Base-by-base conservation (phyloP, 2,797 vertebrate genomes). In the Phylloscopus collybita region DNA sequence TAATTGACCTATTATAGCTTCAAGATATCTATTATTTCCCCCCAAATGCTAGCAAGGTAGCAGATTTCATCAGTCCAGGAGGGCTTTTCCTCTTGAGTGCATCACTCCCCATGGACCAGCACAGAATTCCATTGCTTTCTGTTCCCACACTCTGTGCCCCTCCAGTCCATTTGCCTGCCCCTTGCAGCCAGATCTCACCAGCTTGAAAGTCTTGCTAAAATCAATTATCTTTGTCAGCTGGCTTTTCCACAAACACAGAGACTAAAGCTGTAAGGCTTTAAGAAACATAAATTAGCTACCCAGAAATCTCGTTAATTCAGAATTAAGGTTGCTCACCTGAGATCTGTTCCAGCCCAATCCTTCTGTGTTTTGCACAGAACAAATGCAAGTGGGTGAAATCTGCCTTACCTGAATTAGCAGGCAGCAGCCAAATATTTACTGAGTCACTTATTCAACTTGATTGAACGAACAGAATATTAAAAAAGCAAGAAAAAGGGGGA, bases 401-500 rank as follows among this genome's bases (percentile, higher is more conserved):
- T 17, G 1, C 66, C n/a, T 32, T 60, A 83, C 38, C 50, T 0
- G 5, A 70, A 42, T 79, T 90, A 87, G 56, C 59, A 82, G 76
- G 61, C 34, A 74, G 72, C 61, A 83, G 76, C 26, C 66, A 86
- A 80, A 88, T 95, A 88, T 93, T 94, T 92, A 90, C 64, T 47
- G 71, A 84, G 61, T 54, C 85, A 57, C 83, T 91, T 87, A 65
- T 21, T 82, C 57, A 62, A 34, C 34, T 74, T 81, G 80, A 67
- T 94, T 83, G 69, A 88, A 93, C 67, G 65, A 95, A 64, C 72
- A 91, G 88, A 88, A 93, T 93, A 86, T 86, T 82, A 7, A 94
- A 87, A 93, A 92, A 45, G 22, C 6, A 40, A 59, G 51, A 56
- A 85, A 79, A 12, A 7, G 1, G 1, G 53, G 42, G 42, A 70